These are phyloP conservation scores for Xiphydria camelus DNA, from an alignment of 2,888 invertebrate species.

Conservation along the genomic window DNA sequence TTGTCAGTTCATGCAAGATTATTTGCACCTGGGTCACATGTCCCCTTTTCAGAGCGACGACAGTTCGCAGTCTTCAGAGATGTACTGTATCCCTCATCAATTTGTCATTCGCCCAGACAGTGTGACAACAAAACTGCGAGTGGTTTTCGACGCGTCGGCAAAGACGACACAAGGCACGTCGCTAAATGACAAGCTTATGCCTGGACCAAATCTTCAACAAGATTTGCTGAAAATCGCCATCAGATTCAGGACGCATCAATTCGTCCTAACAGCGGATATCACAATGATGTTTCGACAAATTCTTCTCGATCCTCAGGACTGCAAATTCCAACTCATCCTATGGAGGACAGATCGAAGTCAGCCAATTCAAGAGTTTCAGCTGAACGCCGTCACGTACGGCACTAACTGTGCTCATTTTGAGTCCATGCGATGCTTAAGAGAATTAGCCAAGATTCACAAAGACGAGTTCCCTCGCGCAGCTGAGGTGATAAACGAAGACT, in stretches of 20 bases:
- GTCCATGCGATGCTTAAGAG: slow-evolving; percentile 26
- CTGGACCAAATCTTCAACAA: slow-evolving; percentile 27
- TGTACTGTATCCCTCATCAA: slow-evolving; percentile 37
- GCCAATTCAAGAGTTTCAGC: slow-evolving; percentile 11
- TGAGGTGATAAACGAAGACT: slow-evolving; percentile 14
- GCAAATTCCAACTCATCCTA: slow-evolving; percentile 29
- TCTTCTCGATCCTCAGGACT: slow-evolving; percentile 17
- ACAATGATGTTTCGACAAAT: slow-evolving; percentile 32
- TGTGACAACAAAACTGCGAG: slow-evolving; percentile 31
- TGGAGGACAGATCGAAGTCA: slow-evolving; percentile 23
- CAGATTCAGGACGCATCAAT: slow-evolving; percentile 21
- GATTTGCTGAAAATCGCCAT: slow-evolving; percentile 22
- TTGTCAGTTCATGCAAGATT: slow-evolving; percentile 21
- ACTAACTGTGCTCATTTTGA: slow-evolving; percentile 29
- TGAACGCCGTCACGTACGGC: slow-evolving; percentile 32
- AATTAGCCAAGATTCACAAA: slow-evolving; percentile 23
- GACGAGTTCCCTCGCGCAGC: slow-evolving; percentile 22
- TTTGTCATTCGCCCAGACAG: slow-evolving; percentile 25
- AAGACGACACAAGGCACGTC: slow-evolving; percentile 9
- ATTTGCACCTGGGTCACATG: slow-evolving; percentile 24
- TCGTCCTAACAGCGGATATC: slow-evolving; percentile 32
- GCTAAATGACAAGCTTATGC: slow-evolving; percentile 25
- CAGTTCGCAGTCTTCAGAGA: background rate
- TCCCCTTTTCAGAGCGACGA: background rate
- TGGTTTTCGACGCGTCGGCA: slow-evolving; percentile 36